Conservation (phyloP, 1,140 invertebrate genomes). For the Drosophila sucinea region DNA sequence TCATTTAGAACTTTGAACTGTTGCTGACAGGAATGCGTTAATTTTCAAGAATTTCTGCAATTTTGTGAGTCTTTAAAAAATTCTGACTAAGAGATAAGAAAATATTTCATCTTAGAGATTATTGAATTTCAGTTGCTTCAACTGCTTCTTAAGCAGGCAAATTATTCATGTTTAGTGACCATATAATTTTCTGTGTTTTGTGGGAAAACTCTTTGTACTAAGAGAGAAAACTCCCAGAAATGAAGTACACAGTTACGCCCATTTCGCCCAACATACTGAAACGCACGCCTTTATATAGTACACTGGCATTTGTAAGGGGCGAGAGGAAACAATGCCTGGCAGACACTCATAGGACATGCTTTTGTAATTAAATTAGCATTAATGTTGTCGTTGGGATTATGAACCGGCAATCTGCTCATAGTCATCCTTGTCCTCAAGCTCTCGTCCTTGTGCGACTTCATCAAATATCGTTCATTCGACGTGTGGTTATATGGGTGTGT, state of each 20-base stretch:
- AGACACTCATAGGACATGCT: slow-evolving; percentile 54
- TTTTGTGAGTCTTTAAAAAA: neutral
- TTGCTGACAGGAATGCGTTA: slow-evolving; percentile 9
- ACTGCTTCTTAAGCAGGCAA: neutral
- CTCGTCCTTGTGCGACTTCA: slow-evolving; percentile 46
- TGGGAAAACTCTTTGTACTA: neutral
- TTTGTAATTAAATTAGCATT: slow-evolving; percentile 72
- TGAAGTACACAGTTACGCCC: neutral
- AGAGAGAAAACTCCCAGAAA: too few species aligned
- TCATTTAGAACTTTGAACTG: slow-evolving; percentile 14
- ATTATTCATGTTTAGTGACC: too few species aligned
- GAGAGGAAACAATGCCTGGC: slow-evolving; percentile 21
- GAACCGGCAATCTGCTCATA: slow-evolving; percentile 32
- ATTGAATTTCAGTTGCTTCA: neutral
- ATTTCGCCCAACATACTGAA: neutral
- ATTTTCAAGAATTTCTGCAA: slow-evolving; percentile 4
- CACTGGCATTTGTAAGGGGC: neutral
- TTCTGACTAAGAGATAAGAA: neutral
- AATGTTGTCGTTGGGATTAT: slow-evolving; percentile 56
- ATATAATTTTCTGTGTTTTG: too few species aligned
- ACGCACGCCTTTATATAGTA: neutral
- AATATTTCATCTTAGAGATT: neutral
- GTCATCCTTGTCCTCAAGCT: slow-evolving; percentile 16
- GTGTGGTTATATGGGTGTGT: slow-evolving; percentile 22
- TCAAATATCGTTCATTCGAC: slow-evolving; percentile 67